phyloP scores from a whole-genome alignment of 2,888 invertebrate genomes.

The Ganaspis brasiliensis region DNA sequence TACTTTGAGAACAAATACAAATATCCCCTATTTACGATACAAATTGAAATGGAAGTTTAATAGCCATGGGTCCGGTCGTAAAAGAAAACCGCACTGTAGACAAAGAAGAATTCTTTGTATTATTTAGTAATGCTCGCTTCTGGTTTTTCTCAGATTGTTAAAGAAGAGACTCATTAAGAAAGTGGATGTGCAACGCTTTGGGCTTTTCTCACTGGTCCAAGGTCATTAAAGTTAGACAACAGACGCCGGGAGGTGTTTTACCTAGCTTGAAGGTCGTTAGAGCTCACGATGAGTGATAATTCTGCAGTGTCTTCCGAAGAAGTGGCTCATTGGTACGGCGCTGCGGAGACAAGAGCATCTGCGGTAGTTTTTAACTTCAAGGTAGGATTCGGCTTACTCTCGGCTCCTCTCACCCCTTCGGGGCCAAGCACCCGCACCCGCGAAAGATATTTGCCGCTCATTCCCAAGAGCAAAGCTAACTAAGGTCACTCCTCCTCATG shows the following conservation, averaged over 20 bases:
- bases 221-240: conserved; percentile 40
- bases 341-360: conserved; percentile 52
- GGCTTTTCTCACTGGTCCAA: conserved; percentile 43
- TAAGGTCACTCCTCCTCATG: conserved; percentile 79
- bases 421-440: conserved; percentile 63
- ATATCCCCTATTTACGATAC: no score
- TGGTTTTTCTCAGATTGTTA: conserved; percentile 41
- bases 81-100: background rate
- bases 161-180: conserved; percentile 16
- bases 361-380: conserved; percentile 55
- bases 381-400: conserved; percentile 56
- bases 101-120: conserved; percentile 17
- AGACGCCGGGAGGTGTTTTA: conserved; percentile 23
- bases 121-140: conserved; percentile 31
- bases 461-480: conserved; percentile 77
- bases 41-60: no score
- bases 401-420: conserved; percentile 48
- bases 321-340: background rate
- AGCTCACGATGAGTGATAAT: conserved; percentile 21
- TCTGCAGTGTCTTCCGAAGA: conserved; percentile 36
- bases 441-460: conserved; percentile 70
- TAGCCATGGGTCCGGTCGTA: no score
- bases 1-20: no score
- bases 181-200: conserved; percentile 23
- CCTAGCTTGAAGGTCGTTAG: conserved; percentile 34